Evolutionary conservation across 2,113 vertebrate genomes (phyloP), one percentile per base, ranked within the genome.

Genomic region (Tachysurus vachellii): DNA sequence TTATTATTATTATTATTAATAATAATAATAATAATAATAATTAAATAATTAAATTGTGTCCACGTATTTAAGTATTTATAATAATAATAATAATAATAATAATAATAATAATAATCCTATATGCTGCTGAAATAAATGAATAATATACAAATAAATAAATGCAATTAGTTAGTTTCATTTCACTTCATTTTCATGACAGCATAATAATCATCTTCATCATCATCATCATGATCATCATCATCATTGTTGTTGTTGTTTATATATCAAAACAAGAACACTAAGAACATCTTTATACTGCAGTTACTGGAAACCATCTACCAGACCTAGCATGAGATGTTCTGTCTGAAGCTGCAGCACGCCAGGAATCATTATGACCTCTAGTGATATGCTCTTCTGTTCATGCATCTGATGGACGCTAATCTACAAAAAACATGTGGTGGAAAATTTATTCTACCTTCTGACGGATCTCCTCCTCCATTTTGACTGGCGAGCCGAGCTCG

Each of bases 391-490:
- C 50, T 54, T 54, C 50, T 77, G 13, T 17, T 28, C 6, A 23
- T 54, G 75, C 75, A 53, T n/a, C 12, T 77, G 75, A 54, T n/a
- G 47, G 75, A 66, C 11, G 5, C 19, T 54, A 66, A 66, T 66
- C 82, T 70, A 19, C 28, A 84, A 26, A 84, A 50, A 50, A 19
- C 59, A 36, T 6, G 5, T 28, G 3, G 4, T 2, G 28, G 44
- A 50, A 42, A 73, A 57, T 73, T 31, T n/a, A 44, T 26, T 93
- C 88, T 95, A 99, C 98, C 94, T 98, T 98, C 84, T 97, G 97
- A 28, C 98, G 96, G 91, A 99, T 99, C 94, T 99, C 97, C 93
- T 98, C 98, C 90, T 99, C 98, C 98, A 99, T 98, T 94, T 98
- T 99, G 66, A 99, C 96, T 0, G 98, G 98, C 9, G 98, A 99